A percentile compares a stretch with the other conserved stretches of the same genome.
Conservation (phyloP, 2,113 vertebrate genomes). For the Megaceryle maxima region DNA sequence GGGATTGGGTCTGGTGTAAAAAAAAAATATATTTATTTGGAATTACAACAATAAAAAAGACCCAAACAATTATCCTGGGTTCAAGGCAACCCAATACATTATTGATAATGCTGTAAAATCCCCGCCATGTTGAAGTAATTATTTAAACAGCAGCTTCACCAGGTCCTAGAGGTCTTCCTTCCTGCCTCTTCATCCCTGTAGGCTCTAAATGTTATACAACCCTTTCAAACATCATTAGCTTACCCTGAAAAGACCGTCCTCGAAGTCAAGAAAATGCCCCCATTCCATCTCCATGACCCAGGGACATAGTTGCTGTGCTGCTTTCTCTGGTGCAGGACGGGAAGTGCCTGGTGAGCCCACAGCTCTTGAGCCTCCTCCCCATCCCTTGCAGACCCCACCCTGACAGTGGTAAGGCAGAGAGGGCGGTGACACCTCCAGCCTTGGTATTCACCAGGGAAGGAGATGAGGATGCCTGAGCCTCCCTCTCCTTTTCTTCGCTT, state of each 20-base stretch:
- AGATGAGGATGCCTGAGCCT: not conserved
- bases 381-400: not conserved
- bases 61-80: not conserved
- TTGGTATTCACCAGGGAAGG: not conserved
- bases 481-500: not conserved
- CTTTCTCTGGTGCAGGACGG: not conserved
- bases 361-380: not conserved
- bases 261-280: not conserved
- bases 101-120: conserved; percentile 3
- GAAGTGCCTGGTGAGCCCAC: not conserved
- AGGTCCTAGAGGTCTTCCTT: not conserved
- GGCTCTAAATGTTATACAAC: not conserved
- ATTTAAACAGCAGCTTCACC: not conserved
- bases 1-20: not conserved
- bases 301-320: not conserved
- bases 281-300: not conserved
- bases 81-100: not conserved
- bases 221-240: not conserved
- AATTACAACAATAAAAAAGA: not conserved
- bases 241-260: rapidly evolving
- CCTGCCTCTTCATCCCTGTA: not conserved
- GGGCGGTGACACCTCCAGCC: not conserved
- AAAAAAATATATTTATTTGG: not conserved
- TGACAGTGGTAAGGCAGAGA: not conserved
- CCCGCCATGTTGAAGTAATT: not conserved